Conservation (phyloP, 2,797 vertebrate genomes). For the Hippoglossus hippoglossus region DNA sequence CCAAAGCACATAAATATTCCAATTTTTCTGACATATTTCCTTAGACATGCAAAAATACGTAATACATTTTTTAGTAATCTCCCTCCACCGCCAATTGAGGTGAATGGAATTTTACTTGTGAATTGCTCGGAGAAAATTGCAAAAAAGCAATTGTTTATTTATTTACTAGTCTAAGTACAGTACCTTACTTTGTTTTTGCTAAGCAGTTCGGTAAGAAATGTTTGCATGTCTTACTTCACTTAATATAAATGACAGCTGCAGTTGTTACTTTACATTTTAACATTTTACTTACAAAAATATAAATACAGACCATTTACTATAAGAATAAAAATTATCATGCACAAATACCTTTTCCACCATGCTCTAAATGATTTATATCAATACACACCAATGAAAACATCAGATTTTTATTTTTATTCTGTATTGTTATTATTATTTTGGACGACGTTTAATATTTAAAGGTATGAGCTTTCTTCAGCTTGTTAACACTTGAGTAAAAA, state of each 20-base stretch:
- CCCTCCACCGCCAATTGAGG: background rate
- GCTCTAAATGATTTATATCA: background rate
- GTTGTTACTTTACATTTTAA: too few species aligned
- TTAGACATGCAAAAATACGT: background rate
- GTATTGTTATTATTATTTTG: background rate
- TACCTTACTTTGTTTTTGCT: too few species aligned
- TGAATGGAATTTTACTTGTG: background rate
- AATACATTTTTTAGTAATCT: background rate
- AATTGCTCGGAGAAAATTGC: background rate
- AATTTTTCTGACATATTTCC: background rate
- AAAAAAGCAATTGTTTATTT: slow-evolving; percentile 5
- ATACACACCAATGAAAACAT: background rate
- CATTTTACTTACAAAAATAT: too few species aligned
- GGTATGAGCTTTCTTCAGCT: background rate
- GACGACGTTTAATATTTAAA: background rate
- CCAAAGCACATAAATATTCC: background rate
- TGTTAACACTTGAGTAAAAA: background rate
- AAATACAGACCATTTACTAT: too few species aligned
- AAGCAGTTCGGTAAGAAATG: too few species aligned
- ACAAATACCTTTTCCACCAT: too few species aligned
- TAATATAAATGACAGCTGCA: too few species aligned
- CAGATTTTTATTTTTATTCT: background rate
- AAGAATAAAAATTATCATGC: too few species aligned
- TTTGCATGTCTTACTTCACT: too few species aligned
- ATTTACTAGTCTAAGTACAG: too few species aligned